Conservation (phyloP, 2,797 vertebrate species). For the Podarcis lilfordi region DNA sequence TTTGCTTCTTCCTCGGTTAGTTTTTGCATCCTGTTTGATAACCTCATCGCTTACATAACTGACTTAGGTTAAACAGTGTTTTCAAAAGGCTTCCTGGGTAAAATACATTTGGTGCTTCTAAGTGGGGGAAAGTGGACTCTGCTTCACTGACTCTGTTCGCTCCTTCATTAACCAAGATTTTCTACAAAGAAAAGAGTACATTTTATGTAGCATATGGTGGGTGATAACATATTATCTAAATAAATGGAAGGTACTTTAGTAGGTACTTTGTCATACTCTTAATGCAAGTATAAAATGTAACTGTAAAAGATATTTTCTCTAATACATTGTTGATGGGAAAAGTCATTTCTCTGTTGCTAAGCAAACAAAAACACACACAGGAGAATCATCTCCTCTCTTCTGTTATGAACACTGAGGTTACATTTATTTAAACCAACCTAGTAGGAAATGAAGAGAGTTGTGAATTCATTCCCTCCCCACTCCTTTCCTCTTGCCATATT, state of each 20-base stretch:
- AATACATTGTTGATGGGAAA: slow-evolving; percentile 5
- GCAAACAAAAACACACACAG: background rate
- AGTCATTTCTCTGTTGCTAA: background rate
- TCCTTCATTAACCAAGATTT: background rate
- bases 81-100: background rate
- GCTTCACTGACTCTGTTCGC: background rate
- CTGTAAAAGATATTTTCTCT: background rate
- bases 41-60: background rate
- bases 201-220: background rate
- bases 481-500: background rate
- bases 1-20: background rate
- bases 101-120: background rate
- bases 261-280: background rate
- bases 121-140: background rate
- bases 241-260: background rate
- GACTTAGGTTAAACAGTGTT: background rate
- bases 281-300: background rate
- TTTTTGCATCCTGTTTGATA: background rate
- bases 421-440: background rate
- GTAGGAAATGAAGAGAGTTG: background rate
- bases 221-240: background rate
- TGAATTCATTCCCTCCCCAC: background rate
- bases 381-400: background rate
- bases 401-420: background rate
- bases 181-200: background rate